Evolutionary conservation across 2,888 invertebrate genomes (phyloP).

Genomic region (Leptinotarsa juncta): DNA sequence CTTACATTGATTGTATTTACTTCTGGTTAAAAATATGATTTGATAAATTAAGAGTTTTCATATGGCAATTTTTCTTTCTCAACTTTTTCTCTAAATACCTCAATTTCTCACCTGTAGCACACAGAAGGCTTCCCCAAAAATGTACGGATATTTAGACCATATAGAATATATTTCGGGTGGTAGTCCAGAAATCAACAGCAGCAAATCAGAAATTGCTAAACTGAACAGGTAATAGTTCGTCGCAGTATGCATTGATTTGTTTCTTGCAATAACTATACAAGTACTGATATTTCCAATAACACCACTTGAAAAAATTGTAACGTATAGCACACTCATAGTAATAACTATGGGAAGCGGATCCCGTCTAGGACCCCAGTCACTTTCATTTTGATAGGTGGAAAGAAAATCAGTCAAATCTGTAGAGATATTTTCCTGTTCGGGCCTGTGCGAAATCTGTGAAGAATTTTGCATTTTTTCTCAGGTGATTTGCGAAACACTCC

Average conservation of each 20-base stretch:
- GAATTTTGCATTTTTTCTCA: neutral
- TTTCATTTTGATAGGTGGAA: slow-evolving; percentile 18
- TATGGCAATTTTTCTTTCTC: too few species aligned
- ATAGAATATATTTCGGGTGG: slow-evolving; percentile 83
- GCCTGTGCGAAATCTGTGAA: neutral
- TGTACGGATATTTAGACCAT: slow-evolving; percentile 82
- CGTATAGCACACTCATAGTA: slow-evolving; percentile 77
- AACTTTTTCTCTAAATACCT: too few species aligned
- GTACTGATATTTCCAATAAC: slow-evolving; percentile 84
- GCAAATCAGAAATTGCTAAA: slow-evolving; percentile 81
- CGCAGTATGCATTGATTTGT: slow-evolving; percentile 85
- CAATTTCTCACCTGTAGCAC: slow-evolving; percentile 70
- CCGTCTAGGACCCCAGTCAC: slow-evolving; percentile 61
- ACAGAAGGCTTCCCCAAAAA: slow-evolving; percentile 84
- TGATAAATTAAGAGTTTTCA: too few species aligned
- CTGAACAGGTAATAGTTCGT: slow-evolving; percentile 88
- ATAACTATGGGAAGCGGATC: slow-evolving; percentile 74
- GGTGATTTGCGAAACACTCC: neutral
- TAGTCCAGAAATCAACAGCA: slow-evolving; percentile 79
- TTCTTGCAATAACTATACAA: slow-evolving; percentile 81
- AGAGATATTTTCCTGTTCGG: neutral
- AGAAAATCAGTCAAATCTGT: neutral
- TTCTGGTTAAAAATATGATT: too few species aligned
- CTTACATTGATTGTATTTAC: too few species aligned
- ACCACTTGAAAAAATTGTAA: slow-evolving; percentile 78